These are phyloP conservation scores for Stenchaetothrips biformis DNA, from an alignment of 2,888 invertebrate species.

Conservation along the genomic window DNA sequence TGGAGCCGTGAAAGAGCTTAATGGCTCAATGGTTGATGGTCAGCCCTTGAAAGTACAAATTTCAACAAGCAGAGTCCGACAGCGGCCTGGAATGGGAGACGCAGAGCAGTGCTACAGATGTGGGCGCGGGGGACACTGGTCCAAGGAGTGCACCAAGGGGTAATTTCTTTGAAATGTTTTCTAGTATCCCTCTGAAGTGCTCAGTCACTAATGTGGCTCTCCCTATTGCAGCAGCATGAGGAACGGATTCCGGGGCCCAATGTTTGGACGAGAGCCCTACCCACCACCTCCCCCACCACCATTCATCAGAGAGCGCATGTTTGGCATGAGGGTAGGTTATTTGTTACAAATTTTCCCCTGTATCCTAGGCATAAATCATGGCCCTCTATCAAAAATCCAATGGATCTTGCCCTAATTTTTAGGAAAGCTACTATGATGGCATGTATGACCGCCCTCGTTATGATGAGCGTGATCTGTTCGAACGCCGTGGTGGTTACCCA, in stretches of 20 bases:
- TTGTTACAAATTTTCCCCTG: neutral
- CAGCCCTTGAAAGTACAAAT: slow-evolving; percentile 88
- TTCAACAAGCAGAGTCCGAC: slow-evolving; percentile 87
- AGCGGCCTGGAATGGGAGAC: slow-evolving; percentile 94
- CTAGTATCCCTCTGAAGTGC: neutral
- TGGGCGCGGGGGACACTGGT: slow-evolving; percentile 94
- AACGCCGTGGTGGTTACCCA: slow-evolving; percentile 3
- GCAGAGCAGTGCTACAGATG: slow-evolving; percentile 94
- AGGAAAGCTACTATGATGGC: slow-evolving; percentile 75
- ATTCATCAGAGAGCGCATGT: slow-evolving; percentile 85
- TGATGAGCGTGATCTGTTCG: slow-evolving; percentile 7
- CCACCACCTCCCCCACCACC: slow-evolving; percentile 84
- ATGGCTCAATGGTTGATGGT: slow-evolving; percentile 87
- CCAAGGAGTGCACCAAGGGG: slow-evolving; percentile 83
- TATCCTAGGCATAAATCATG: neutral
- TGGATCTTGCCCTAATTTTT: slow-evolving; percentile 37
- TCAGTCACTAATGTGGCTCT: slow-evolving; percentile 31
- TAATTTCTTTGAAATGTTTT: neutral
- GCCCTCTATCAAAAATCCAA: neutral
- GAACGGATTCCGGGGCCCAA: slow-evolving; percentile 64
- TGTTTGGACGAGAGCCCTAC: slow-evolving; percentile 84
- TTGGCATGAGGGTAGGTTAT: slow-evolving; percentile 51
- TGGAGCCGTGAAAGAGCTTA: slow-evolving; percentile 67
- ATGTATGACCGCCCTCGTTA: slow-evolving; percentile 52
- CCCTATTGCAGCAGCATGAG: slow-evolving; percentile 26